Conservation (phyloP, 2,113 vertebrate genomes). For the Chaetodon trifascialis region DNA sequence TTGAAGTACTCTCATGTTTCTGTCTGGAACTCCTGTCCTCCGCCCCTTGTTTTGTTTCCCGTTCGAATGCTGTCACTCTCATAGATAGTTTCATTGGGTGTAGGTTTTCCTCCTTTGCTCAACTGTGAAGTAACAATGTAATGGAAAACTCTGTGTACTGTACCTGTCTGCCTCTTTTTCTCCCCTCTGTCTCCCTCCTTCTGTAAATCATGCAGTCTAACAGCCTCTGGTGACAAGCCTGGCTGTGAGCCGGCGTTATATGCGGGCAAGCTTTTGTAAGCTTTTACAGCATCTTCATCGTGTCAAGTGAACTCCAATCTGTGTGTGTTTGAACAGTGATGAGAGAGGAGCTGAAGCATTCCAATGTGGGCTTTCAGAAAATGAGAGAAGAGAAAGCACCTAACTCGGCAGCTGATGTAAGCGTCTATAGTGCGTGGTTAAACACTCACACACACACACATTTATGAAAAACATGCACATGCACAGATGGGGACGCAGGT, state of each 20-base stretch:
- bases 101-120: slow-evolving; percentile 21
- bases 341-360: slow-evolving; percentile 81
- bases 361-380: slow-evolving; percentile 84
- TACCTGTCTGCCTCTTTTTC: slow-evolving; percentile 13
- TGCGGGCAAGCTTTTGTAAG: slow-evolving; percentile 38
- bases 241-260: slow-evolving; percentile 10
- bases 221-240: slow-evolving; percentile 54
- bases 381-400: slow-evolving; percentile 76
- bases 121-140: slow-evolving; percentile 47
- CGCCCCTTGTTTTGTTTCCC: slow-evolving; percentile 26
- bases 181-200: slow-evolving; percentile 8
- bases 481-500: slow-evolving; percentile 61
- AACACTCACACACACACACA: slow-evolving; percentile 26
- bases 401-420: slow-evolving; percentile 87
- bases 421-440: slow-evolving; percentile 38
- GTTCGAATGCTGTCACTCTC: slow-evolving; percentile 31
- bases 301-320: slow-evolving; percentile 34
- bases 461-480: slow-evolving; percentile 36
- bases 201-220: slow-evolving; percentile 45
- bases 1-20: slow-evolving; percentile 39
- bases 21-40: slow-evolving; percentile 29
- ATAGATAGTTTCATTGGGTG: slow-evolving; percentile 43
- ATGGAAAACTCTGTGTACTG: slow-evolving; percentile 25
- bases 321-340: slow-evolving; percentile 83
- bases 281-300: slow-evolving; percentile 34